Evolutionary conservation across 2,797 vertebrate species (phyloP).

Genomic region (Enteromius treurensis): DNA sequence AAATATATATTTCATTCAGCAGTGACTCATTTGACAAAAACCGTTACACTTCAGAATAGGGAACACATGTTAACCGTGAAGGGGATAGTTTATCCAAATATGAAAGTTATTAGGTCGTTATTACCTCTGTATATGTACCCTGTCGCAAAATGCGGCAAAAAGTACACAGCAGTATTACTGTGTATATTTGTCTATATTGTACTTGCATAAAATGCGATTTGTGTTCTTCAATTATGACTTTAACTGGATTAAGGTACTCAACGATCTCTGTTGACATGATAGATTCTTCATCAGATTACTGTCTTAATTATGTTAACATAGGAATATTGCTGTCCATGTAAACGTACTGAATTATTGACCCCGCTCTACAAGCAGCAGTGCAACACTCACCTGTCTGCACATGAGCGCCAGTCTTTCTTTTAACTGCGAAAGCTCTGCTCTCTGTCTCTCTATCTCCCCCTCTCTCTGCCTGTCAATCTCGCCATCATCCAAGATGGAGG

Average conservation of each 20-base stretch:
- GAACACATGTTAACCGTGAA: background rate
- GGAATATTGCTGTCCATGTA: too few relatives aligned
- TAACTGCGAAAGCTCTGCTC: constrained; percentile 86
- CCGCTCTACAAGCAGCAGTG: background rate
- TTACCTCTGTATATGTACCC: background rate
- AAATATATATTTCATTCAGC: background rate
- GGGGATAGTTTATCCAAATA: background rate
- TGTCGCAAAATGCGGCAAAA: too few relatives aligned
- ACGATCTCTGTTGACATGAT: too few relatives aligned
- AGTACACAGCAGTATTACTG: too few relatives aligned
- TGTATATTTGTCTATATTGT: too few relatives aligned
- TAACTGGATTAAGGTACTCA: too few relatives aligned
- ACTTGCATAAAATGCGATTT: too few relatives aligned
- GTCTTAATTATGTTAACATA: too few relatives aligned
- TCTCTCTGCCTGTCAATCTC: constrained; percentile 80
- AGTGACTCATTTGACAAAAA: background rate
- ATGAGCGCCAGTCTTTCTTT: constrained; percentile 88
- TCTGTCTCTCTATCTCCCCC: constrained; percentile 85
- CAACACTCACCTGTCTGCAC: constrained; percentile 85
- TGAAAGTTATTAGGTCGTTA: background rate
- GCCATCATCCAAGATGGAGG: constrained; percentile 78
- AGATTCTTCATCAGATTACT: too few relatives aligned
- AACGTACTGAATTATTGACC: too few relatives aligned
- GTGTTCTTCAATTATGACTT: too few relatives aligned
- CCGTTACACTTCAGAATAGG: background rate